Conservation (phyloP, 1,140 invertebrate genomes). For the Argopecten irradians region DNA sequence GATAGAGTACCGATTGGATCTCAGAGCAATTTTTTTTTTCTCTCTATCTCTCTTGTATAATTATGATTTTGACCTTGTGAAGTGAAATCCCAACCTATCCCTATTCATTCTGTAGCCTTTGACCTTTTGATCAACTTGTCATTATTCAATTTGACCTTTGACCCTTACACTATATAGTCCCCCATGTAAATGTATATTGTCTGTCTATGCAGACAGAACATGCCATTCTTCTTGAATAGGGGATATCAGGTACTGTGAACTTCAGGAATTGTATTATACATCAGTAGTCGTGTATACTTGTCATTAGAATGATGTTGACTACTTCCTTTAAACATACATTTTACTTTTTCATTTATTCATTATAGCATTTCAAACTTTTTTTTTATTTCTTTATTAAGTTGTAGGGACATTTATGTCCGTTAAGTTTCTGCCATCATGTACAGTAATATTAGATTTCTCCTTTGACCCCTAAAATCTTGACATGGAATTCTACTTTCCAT, state of each 20-base stretch:
- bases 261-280: slow-evolving; percentile 14
- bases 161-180: slow-evolving; percentile 21
- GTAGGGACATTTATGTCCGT: neutral
- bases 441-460: neutral
- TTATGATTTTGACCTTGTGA: slow-evolving; percentile 17
- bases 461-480: neutral
- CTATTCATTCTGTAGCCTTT: slow-evolving; percentile 3
- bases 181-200: slow-evolving; percentile 6
- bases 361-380: slow-evolving; percentile 13
- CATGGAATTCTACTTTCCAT: neutral
- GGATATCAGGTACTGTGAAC: neutral
- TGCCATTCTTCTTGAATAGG: slow-evolving; percentile 15
- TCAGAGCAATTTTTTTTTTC: neutral
- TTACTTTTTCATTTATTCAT: slow-evolving; percentile 6
- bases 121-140: slow-evolving; percentile 15
- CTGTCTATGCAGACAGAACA: slow-evolving; percentile 8
- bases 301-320: neutral
- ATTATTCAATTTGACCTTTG: slow-evolving; percentile 9
- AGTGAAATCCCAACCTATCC: slow-evolving; percentile 21
- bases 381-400: neutral
- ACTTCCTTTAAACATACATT: neutral
- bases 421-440: neutral
- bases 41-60: slow-evolving; percentile 11
- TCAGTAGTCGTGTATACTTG: neutral
- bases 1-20: neutral